Evolutionary conservation across 2,797 vertebrate species (phyloP), one percentile per base, ranked within the genome.

Genomic region (Gallinago nigripennis): DNA sequence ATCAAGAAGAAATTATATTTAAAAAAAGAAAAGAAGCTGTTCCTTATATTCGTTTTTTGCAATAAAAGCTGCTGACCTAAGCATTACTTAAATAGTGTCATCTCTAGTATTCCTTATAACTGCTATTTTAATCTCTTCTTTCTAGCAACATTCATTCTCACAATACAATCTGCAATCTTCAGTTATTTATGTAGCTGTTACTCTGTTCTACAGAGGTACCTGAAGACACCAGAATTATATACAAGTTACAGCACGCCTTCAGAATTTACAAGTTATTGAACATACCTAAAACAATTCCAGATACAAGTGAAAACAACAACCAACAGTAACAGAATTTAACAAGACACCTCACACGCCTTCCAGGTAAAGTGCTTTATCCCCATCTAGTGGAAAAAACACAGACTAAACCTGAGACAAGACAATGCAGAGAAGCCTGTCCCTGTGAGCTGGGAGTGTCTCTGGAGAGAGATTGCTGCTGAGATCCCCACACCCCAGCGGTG

Each of bases 321-420:
- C 33, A 45, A 12, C 8, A 60, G 23, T 14, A 35, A 35, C 0
- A 0, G 48, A 65, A 48, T 18, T 28, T 71, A 86, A 54, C 1
- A 1, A 0, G 72, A 33, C 31, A 73, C 48, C 57, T 72, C 20
- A 12, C 25, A 8, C 2, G 11, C 43, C 77, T 65, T 45, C n/a
- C 66, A 50, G 78, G 35, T 65, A 71, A 83, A 1, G 18, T 63
- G 86, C 79, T 96, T 90, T 94, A 96, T 96, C 97, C 75, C 98
- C 98, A 98, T 46, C 98, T 98, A 98, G 98, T 96, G 97, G 98
- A 45, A 75, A 83, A 82, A 70, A 18, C 11, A 39, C 46, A 73
- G 54, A 54, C 27, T 57, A n/a, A 43, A 53, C 17, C 19, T 2
- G 3, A 69, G 39, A 48, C 28, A 12, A 64, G 60, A 17, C 31